Base-by-base conservation (phyloP, 1,140 invertebrate species). In the Achatina immaculata region DNA sequence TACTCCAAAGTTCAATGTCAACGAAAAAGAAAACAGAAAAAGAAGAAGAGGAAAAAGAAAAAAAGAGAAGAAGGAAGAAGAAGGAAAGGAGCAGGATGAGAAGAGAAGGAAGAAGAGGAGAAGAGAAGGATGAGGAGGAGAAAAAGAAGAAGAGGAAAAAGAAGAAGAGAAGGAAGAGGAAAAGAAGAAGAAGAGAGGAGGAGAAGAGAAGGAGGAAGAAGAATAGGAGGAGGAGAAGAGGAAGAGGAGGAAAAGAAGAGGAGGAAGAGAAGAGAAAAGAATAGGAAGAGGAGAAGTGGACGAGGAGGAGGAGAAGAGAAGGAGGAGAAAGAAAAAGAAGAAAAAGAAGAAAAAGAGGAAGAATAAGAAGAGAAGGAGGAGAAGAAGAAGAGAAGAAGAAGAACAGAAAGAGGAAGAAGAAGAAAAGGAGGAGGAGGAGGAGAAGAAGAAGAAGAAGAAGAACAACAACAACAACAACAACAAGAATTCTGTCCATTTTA, bases 41-140 rank as follows among this genome's bases (percentile, higher is more conserved):
- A 72, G 69, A 72, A n/a, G 40, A n/a, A 72, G 69, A 72, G 38
- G n/a, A n/a, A 72, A 34, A 72, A n/a, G n/a, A n/a, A 72, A 34
- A 72, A 24, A 72, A 34, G 36, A n/a, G 36, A n/a, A 72, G 69
- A 72, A n/a, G n/a, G 38, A 72, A n/a, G n/a, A n/a, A 72, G 69
- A 72, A n/a, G n/a, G 34, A 66, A 36, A 28, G n/a, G 34, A 36
- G 34, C 7, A 7, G n/a, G 34, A 48, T 19, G 19, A 19, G 19
- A 19, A 48, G 45, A 48, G 45, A 48, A 7, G 19, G 45, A 48
- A 19, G 19, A 19, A 48, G 45, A 48, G 7, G 19, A 19, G 7
- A 48, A 7, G 45, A 48, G 19, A 48, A 19, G 45, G 45, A 19
- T 7, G 19, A 19, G 19, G 45, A 48, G 45, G 45, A 19, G 45